Base-by-base conservation (phyloP, 2,797 vertebrate genomes). In the Gastrophryne carolinensis region DNA sequence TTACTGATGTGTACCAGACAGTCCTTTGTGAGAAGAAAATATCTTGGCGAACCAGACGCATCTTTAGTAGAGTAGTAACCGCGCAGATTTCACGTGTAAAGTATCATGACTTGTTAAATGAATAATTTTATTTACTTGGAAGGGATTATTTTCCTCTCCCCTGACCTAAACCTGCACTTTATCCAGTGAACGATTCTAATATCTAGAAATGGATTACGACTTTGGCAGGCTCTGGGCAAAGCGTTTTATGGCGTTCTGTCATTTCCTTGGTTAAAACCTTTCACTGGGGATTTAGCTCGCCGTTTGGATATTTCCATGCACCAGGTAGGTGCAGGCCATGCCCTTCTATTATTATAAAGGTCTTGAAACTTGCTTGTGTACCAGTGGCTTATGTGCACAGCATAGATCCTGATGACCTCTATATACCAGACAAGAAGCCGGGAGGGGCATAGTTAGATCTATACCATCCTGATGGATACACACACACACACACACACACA, bases 111-210 rank as follows among this genome's bases (percentile, higher is more conserved):
- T 60, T 19, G 12, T 64, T 64, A 47, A 44, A n/a, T 27, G 37
- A 44, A 49, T 24, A 49, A 64, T 49, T 64, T 64, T 27, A 21
- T 29, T 64, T 41, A 64, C n/a, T 30, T 64, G 5, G n/a, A 49
- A 64, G 41, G 26, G 26, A 64, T 64, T 64, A 64, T 49, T 49
- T 27, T 30, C 23, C 17, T 17, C 29, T 49, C 9, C 39, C 13
- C 27, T 11, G 6, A 19, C 17, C 17, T 47, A 47, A 47, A 47
- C 12, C 5, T 30, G 49, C 24, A 44, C 24, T 29, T 29, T 64
- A 64, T 49, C 62, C 62, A 47, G 24, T 30, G n/a, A 44, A 64
- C 44, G 29, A 64, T 64, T 64, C 27, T 47, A 30, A 41, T 39
- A 64, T 64, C 27, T 27, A 63, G 62, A 32, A 47, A 30, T 30